A percentile compares a stretch with the other conserved stretches of the same genome.
phyloP scores from a whole-genome alignment of 2,888 invertebrate genomes.

The Bedellia somnulentella region DNA sequence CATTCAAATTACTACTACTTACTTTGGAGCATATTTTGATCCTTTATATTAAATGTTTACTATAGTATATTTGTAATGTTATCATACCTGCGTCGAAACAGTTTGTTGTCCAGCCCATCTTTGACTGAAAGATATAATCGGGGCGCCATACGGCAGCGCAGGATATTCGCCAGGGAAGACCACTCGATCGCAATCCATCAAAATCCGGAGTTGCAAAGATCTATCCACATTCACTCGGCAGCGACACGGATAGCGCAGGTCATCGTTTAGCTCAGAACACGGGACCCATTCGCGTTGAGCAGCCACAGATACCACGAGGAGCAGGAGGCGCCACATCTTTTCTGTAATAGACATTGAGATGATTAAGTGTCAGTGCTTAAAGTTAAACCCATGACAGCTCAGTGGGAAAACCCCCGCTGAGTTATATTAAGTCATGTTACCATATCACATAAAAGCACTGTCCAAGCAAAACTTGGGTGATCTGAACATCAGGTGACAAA shows the following conservation, averaged over 20 bases:
- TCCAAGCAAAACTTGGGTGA: no score
- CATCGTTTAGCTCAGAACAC: conserved; percentile 75
- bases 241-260: conserved; percentile 75
- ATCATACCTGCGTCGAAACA: conserved; percentile 72
- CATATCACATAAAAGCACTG: no score
- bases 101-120: conserved; percentile 79
- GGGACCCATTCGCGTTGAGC: conserved; percentile 65
- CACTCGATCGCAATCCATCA: conserved; percentile 81
- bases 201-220: conserved; percentile 51
- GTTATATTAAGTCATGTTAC: no score
- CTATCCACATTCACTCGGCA: conserved; percentile 54
- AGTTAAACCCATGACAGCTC: no score
- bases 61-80: no score
- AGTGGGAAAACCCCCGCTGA: no score
- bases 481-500: no score
- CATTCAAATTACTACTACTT: no score
- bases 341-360: no score
- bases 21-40: no score
- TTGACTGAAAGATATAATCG: conserved; percentile 79
- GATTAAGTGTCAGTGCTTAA: no score
- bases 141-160: conserved; percentile 75
- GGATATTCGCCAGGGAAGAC: conserved; percentile 81
- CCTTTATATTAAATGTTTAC: no score
- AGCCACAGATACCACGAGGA: conserved; percentile 23
- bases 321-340: conserved; percentile 34